Percentiles rank a stretch among this genome's conserved stretches.
phyloP scores from a whole-genome alignment of 2,888 invertebrate species.

The Pteria penguin region DNA sequence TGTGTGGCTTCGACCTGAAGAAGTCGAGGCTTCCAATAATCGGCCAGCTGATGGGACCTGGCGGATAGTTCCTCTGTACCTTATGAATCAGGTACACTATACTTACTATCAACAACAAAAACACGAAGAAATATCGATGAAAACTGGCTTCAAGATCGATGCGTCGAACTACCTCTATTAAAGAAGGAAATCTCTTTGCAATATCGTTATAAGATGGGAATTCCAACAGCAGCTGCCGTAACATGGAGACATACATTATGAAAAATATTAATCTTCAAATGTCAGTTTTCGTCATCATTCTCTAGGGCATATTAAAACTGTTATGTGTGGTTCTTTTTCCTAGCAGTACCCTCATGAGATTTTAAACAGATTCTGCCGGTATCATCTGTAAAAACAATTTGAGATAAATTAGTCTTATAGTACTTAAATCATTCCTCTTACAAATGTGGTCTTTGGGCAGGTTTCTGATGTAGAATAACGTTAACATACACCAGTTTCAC shows the following conservation, averaged over 20 bases:
- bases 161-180: neutral
- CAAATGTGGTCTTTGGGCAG: too few relatives aligned
- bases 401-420: too few relatives aligned
- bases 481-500: too few relatives aligned
- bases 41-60: constrained; percentile 61
- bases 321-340: too few relatives aligned
- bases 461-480: too few relatives aligned
- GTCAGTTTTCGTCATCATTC: too few relatives aligned
- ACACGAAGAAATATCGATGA: constrained; percentile 1
- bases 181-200: neutral
- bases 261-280: too few relatives aligned
- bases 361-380: too few relatives aligned
- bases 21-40: constrained; percentile 58
- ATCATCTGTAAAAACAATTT: too few relatives aligned
- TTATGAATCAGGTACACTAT: constrained; percentile 51
- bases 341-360: too few relatives aligned
- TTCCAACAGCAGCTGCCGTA: neutral
- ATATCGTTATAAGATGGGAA: neutral
- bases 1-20: constrained; percentile 54
- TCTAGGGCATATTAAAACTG: too few relatives aligned
- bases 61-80: constrained; percentile 49
- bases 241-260: neutral
- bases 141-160: neutral
- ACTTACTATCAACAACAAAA: constrained; percentile 49
- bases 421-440: too few relatives aligned